These are phyloP conservation scores for Geophilus truncorum DNA, from an alignment of 2,888 invertebrate genomes.

Conservation along the genomic window DNA sequence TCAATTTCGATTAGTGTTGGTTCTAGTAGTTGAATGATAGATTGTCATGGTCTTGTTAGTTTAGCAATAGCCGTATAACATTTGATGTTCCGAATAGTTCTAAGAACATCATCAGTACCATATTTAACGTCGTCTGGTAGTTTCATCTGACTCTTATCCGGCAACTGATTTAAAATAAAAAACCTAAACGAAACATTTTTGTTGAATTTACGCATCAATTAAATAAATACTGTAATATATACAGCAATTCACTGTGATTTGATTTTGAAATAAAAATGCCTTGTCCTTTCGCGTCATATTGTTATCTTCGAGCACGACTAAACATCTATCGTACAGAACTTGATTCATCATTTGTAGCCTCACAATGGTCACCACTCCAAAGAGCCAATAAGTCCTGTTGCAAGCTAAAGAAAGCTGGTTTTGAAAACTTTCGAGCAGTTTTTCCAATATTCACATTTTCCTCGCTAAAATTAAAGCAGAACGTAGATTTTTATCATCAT, in stretches of 20 bases:
- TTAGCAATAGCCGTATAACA: constrained; percentile 92
- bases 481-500: too few relatives aligned
- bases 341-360: constrained; percentile 71
- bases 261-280: constrained; percentile 96
- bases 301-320: constrained; percentile 95
- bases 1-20: constrained; percentile 97
- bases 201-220: too few relatives aligned
- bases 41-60: constrained; percentile 94
- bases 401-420: not conserved
- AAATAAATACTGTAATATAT: constrained; percentile 93
- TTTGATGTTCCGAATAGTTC: constrained; percentile 81
- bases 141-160: constrained; percentile 94
- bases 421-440: not conserved
- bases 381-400: not conserved
- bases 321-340: constrained; percentile 95
- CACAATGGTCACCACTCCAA: not conserved
- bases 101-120: constrained; percentile 95
- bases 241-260: constrained; percentile 97
- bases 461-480: too few relatives aligned
- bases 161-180: constrained; percentile 55
- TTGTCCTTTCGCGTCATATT: constrained; percentile 96
- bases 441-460: not conserved
- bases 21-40: constrained; percentile 92
- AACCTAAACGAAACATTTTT: too few relatives aligned
- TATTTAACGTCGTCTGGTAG: constrained; percentile 96